phyloP scores from a whole-genome alignment of 2,888 invertebrate genomes.

The Vanessa cardui region DNA sequence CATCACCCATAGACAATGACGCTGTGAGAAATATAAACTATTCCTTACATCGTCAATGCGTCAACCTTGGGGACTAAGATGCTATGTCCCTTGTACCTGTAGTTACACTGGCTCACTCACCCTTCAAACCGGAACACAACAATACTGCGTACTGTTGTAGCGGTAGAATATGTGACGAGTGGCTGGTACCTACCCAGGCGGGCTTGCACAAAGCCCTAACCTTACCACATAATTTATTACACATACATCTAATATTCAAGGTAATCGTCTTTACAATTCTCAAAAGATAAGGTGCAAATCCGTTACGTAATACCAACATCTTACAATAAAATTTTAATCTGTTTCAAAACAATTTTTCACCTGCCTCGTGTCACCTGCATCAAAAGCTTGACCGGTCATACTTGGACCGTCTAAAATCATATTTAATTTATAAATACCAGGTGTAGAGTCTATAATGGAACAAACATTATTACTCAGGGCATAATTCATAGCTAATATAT shows the following conservation, averaged over 20 bases:
- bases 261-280: neutral
- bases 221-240: slow-evolving; percentile 6
- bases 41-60: no score
- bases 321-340: slow-evolving; percentile 23
- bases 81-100: no score
- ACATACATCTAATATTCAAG: slow-evolving; percentile 12
- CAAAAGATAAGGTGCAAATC: slow-evolving; percentile 6
- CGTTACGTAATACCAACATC: slow-evolving; percentile 8
- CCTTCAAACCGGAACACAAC: no score
- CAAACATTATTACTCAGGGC: slow-evolving; percentile 9
- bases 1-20: no score
- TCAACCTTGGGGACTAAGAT: no score
- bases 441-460: slow-evolving; percentile 30
- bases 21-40: no score
- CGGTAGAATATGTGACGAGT: no score
- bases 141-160: no score
- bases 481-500: slow-evolving; percentile 43
- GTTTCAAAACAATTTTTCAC: slow-evolving; percentile 32
- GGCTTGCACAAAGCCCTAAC: no score
- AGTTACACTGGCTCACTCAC: no score
- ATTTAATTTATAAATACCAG: slow-evolving; percentile 35
- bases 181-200: no score
- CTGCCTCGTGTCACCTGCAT: slow-evolving; percentile 38
- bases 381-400: slow-evolving; percentile 30
- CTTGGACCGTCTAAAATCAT: slow-evolving; percentile 20